Base-by-base conservation (phyloP, 1,140 invertebrate species). In the Drosophila takahashii region DNA sequence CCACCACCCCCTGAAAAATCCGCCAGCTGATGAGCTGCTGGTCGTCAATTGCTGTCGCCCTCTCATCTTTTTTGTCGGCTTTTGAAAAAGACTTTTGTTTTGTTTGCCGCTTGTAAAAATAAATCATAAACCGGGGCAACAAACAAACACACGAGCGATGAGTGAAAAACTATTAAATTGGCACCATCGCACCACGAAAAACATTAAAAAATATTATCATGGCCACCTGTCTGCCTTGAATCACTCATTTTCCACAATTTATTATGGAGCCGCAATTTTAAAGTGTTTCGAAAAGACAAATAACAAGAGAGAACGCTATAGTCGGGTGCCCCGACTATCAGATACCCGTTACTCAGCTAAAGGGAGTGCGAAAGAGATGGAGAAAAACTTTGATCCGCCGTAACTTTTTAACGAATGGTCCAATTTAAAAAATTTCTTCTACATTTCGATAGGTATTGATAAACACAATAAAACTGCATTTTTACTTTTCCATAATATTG, bases 21-120 rank as follows among this genome's bases (percentile, higher is more conserved):
- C 37, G 50, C 39, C 70, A 64, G 72, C 71, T 75, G 70, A 44
- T 34, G 56, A 36, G 41, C 57, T 32, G 41, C 22, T 22, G 22
- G 51, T 41, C 50, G 16, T 62, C 64, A 62, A 42, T 51, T 67
- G 50, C 58, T 48, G 18, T 41, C 47, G 34, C 62, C 29, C 32
- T 32, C 41, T 39, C 50, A 54, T 48, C 22, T 34, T 70, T 44
- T 70, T 53, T 57, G 34, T 45, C 53, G 71, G 71, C 54, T 75
- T 79, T 72, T 26, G 22, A n/a, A 45, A 45, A 54, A 39, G 51
- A 79, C 54, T 79, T 59, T 78, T 53, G 57, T 62, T 54, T 73
- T 74, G 54, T 48, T 69, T 80, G 56, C 54, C 45, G 52, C 66
- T 62, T 73, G 67, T 81, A 77, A 81, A 81, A 69, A 77, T 81